Evolutionary conservation across 2,113 vertebrate species (phyloP).

Genomic region (Hydrolagus affinis): DNA sequence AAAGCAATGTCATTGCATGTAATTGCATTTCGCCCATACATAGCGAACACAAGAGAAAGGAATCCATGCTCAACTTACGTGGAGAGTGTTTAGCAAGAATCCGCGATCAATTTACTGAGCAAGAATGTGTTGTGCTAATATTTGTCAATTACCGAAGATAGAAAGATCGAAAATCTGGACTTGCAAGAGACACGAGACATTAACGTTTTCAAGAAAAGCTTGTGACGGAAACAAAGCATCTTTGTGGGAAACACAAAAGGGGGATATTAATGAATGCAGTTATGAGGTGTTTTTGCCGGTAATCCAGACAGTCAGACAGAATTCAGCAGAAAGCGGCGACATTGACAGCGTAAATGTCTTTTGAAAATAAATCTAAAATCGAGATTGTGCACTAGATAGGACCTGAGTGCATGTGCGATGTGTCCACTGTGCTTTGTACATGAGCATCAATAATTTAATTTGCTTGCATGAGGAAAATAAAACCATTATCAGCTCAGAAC

Average conservation of each 20-base stretch:
- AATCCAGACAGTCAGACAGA: background rate
- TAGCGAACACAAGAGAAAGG: no score
- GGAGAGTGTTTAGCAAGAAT: background rate
- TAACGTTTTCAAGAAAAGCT: background rate
- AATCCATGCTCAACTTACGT: background rate
- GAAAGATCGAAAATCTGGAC: background rate
- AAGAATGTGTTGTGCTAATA: no score
- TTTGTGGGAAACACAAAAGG: background rate
- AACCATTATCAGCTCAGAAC: slow-evolving; percentile 25
- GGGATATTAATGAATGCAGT: background rate
- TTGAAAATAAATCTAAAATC: slow-evolving; percentile 9
- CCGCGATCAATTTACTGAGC: no score
- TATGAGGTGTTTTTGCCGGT: background rate
- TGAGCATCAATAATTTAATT: slow-evolving; percentile 22
- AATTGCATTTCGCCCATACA: background rate
- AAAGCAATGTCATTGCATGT: background rate
- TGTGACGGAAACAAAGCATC: background rate
- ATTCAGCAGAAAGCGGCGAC: background rate
- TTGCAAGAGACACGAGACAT: background rate
- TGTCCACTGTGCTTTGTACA: slow-evolving; percentile 6
- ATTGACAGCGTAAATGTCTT: background rate
- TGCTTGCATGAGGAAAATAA: slow-evolving; percentile 26
- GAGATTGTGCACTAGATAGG: background rate
- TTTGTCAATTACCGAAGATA: no score
- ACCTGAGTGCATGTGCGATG: background rate